phyloP scores from a whole-genome alignment of 2,113 vertebrate genomes.

The Montifringilla adamsi region DNA sequence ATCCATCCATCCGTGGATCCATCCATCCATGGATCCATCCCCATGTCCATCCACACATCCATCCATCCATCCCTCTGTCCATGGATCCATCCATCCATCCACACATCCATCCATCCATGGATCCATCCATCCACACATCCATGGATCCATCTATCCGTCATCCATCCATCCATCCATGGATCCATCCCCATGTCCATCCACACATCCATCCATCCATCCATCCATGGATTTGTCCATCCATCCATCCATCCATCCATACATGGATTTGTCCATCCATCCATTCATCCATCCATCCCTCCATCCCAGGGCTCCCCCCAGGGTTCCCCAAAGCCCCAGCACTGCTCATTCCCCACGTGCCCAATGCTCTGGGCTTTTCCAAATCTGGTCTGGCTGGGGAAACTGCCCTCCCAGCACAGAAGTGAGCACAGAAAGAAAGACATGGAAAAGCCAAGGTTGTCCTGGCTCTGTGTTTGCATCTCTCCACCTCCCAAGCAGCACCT shows the following conservation, averaged over 20 bases:
- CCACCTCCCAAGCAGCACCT: not conserved
- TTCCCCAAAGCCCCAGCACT: not conserved
- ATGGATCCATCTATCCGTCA: too few relatives aligned
- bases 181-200: too few relatives aligned
- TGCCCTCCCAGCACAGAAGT: not conserved
- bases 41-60: not conserved
- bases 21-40: not conserved
- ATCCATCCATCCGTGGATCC: not conserved
- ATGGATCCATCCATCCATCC: not conserved
- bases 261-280: too few relatives aligned
- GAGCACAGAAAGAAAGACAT: not conserved
- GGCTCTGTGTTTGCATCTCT: not conserved
- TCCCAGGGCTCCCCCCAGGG: too few relatives aligned
- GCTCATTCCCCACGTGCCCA: not conserved
- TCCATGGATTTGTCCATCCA: not conserved
- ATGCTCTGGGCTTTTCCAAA: not conserved
- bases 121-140: not conserved
- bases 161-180: not conserved
- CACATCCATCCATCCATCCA: not conserved
- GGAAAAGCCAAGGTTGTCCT: not conserved
- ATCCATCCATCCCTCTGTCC: not conserved
- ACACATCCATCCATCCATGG: not conserved
- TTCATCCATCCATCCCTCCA: not conserved
- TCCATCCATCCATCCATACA: not conserved
- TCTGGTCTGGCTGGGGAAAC: not conserved